Conservation (phyloP, 2,113 vertebrate species). For the Mormyrus lacerda region DNA sequence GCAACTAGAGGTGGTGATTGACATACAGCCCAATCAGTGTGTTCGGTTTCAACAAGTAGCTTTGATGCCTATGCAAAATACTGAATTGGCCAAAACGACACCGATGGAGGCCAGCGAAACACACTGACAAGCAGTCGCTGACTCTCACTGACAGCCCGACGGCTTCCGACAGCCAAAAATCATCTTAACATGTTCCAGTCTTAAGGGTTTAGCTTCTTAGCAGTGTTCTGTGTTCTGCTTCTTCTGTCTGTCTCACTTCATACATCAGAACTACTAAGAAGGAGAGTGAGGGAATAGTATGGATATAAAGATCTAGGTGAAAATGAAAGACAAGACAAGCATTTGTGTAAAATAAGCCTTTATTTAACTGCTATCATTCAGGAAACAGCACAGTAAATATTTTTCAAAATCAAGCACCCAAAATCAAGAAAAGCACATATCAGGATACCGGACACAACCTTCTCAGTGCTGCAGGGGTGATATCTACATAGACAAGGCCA, state of each 20-base stretch:
- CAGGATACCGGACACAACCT: background rate
- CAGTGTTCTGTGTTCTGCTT: background rate
- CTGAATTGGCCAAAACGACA: background rate
- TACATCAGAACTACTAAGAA: background rate
- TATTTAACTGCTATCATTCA: background rate
- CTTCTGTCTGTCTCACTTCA: background rate
- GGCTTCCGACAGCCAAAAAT: background rate
- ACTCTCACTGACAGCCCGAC: background rate
- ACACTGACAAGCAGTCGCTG: background rate
- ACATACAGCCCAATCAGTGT: background rate
- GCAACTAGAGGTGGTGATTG: background rate
- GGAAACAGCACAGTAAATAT: conserved; percentile 7
- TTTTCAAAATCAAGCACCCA: background rate
- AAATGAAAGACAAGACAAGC: background rate
- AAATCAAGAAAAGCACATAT: background rate
- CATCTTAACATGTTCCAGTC: background rate
- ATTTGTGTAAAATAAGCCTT: conserved; percentile 8
- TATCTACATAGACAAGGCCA: background rate
- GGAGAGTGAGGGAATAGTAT: background rate
- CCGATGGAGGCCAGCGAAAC: background rate
- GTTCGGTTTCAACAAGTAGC: background rate
- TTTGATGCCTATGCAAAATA: background rate
- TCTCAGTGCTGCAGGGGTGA: background rate
- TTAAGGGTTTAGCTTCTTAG: background rate
- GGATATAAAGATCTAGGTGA: background rate